phyloP scores from a whole-genome alignment of 2,888 invertebrate genomes.

The Dryadula phaetusa region DNA sequence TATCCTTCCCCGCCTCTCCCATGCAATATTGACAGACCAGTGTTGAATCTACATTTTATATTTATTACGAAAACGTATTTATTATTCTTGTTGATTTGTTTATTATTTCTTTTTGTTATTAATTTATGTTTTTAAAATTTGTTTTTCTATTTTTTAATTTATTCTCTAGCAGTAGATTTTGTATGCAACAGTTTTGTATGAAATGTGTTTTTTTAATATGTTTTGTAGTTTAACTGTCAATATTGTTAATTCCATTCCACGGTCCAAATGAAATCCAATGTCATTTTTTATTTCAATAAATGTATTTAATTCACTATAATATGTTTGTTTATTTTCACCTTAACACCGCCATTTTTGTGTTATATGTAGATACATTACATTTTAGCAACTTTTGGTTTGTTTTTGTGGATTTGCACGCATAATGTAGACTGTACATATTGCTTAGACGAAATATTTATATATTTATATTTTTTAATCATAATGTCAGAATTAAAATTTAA shows the following conservation, averaged over 20 bases:
- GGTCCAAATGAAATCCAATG: conserved; percentile 73
- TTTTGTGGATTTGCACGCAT: conserved; percentile 5
- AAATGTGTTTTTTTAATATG: conserved; percentile 63
- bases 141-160: conserved; percentile 76
- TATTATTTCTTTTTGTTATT: conserved; percentile 74
- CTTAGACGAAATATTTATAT: neutral
- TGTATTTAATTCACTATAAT: conserved; percentile 68
- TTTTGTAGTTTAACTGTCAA: conserved; percentile 79
- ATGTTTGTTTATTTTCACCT: conserved; percentile 60
- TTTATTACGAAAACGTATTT: conserved; percentile 76
- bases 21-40: conserved; percentile 84
- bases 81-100: conserved; percentile 79
- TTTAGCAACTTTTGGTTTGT: neutral
- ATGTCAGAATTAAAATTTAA: no score
- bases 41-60: conserved; percentile 76
- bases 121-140: conserved; percentile 74
- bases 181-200: conserved; percentile 57
- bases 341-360: conserved; percentile 30
- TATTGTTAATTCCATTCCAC: conserved; percentile 81
- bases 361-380: conserved; percentile 5
- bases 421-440: neutral
- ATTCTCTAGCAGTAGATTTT: conserved; percentile 74
- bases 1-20: conserved; percentile 49
- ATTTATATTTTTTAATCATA: neutral
- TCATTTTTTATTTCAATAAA: conserved; percentile 85